Percentiles rank a stretch among this genome's conserved stretches.
These are phyloP conservation scores for Drosophila mimetica DNA, from an alignment of 2,888 invertebrate species.

Conservation along the genomic window DNA sequence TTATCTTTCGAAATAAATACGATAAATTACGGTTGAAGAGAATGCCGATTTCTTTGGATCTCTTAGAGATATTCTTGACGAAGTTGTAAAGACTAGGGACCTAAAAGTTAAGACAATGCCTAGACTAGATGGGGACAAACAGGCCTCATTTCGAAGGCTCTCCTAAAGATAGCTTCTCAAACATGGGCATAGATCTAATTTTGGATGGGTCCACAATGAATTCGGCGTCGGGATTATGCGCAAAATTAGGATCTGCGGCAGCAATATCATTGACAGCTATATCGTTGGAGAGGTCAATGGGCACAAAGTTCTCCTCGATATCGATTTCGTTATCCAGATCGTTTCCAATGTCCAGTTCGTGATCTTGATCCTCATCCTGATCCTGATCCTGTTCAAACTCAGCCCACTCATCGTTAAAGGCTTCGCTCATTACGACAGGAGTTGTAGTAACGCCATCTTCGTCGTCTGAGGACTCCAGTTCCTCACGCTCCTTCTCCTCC, in stretches of 20 bases:
- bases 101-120: slow-evolving; percentile 42
- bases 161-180: slow-evolving; percentile 73
- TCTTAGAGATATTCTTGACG: slow-evolving; percentile 31
- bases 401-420: slow-evolving; percentile 81
- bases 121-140: slow-evolving; percentile 6
- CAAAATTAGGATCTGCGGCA: slow-evolving; percentile 78
- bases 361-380: slow-evolving; percentile 35
- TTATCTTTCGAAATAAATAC: slow-evolving; percentile 33
- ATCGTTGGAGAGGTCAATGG: slow-evolving; percentile 84
- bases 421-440: slow-evolving; percentile 68
- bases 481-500: slow-evolving; percentile 72
- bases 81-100: slow-evolving; percentile 43
- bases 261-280: slow-evolving; percentile 83
- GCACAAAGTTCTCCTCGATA: slow-evolving; percentile 71
- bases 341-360: slow-evolving; percentile 56
- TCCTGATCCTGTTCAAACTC: slow-evolving; percentile 51
- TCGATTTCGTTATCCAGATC: slow-evolving; percentile 82
- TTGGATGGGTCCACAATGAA: slow-evolving; percentile 67
- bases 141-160: slow-evolving; percentile 39
- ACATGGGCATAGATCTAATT: slow-evolving; percentile 63
- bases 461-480: slow-evolving; percentile 79
- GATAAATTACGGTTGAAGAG: slow-evolving; percentile 12
- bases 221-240: slow-evolving; percentile 84
- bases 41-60: slow-evolving; percentile 30
- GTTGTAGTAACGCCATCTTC: slow-evolving; percentile 62